These are phyloP conservation scores for Triplophysa yarkandensis DNA, from an alignment of 2,797 vertebrate genomes.

Conservation along the genomic window DNA sequence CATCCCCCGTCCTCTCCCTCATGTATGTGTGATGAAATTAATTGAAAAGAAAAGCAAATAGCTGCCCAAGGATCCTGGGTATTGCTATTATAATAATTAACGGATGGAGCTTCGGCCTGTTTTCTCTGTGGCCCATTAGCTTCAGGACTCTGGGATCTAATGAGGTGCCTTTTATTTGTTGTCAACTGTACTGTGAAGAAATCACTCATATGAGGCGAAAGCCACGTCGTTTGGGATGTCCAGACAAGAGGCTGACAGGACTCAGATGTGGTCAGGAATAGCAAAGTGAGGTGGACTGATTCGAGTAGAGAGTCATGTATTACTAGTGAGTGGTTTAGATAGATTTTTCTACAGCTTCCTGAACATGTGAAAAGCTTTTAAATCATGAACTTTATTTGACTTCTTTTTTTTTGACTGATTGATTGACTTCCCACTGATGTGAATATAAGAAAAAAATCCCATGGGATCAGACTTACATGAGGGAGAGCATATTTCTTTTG, in stretches of 20 bases:
- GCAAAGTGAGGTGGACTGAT: conserved; percentile 32
- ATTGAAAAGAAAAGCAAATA: conserved; percentile 79
- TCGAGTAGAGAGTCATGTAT: background rate
- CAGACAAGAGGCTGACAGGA: conserved; percentile 43
- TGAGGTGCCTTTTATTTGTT: conserved; percentile 75
- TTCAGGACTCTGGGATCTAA: conserved; percentile 75
- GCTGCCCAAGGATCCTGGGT: conserved; percentile 72
- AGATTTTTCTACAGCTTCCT: too few species aligned
- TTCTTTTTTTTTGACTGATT: too few species aligned
- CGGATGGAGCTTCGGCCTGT: conserved; percentile 66
- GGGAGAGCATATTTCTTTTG: background rate
- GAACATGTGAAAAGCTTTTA: too few species aligned
- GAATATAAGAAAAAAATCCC: too few species aligned
- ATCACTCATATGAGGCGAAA: conserved; percentile 67
- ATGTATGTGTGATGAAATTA: conserved; percentile 76
- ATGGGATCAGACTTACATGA: background rate
- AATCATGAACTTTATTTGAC: too few species aligned
- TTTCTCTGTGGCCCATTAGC: conserved; percentile 74
- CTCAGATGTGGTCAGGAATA: conserved; percentile 48
- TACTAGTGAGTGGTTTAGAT: background rate
- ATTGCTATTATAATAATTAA: conserved; percentile 80
- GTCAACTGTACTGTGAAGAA: conserved; percentile 69
- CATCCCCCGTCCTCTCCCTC: conserved; percentile 60
- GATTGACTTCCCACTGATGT: too few species aligned
- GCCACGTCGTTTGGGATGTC: conserved; percentile 54